Conservation (phyloP, 1,140 invertebrate species). For the Scaptomyza graminum region DNA sequence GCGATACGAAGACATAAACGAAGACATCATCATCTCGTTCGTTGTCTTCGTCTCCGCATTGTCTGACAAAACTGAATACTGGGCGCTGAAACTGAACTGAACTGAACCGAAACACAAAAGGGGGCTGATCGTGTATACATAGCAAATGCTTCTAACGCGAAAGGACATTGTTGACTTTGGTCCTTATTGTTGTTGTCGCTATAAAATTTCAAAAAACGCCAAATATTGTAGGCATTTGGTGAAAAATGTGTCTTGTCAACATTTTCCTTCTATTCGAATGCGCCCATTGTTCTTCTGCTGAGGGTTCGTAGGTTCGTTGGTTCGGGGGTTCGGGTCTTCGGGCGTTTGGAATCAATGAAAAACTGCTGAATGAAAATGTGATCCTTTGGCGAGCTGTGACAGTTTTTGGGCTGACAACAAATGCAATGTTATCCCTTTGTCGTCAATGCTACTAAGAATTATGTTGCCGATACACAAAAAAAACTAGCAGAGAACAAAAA, state of each 20-base stretch:
- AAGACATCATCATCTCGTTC: slow-evolving; percentile 25
- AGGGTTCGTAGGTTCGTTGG: slow-evolving; percentile 6
- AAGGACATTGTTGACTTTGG: slow-evolving; percentile 52
- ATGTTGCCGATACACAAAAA: slow-evolving; percentile 36
- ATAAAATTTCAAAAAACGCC: slow-evolving; percentile 51
- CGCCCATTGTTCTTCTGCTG: slow-evolving; percentile 34
- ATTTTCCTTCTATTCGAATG: slow-evolving; percentile 51
- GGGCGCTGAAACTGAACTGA: slow-evolving; percentile 38
- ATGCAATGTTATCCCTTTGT: slow-evolving; percentile 61
- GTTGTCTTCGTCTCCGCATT: slow-evolving; percentile 40
- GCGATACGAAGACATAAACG: slow-evolving; percentile 3
- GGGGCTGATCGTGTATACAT: slow-evolving; percentile 63
- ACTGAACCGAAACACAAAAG: too few species aligned
- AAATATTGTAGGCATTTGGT: slow-evolving; percentile 56
- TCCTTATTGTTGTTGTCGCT: slow-evolving; percentile 29
- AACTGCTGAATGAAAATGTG: slow-evolving; percentile 55
- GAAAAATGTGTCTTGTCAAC: slow-evolving; percentile 59
- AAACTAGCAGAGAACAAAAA: slow-evolving; percentile 7
- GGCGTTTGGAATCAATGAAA: slow-evolving; percentile 37
- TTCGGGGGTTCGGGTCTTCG: not conserved
- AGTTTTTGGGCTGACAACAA: slow-evolving; percentile 59
- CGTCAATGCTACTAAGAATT: slow-evolving; percentile 54
- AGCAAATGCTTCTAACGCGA: slow-evolving; percentile 29
- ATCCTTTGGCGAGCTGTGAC: slow-evolving; percentile 55
- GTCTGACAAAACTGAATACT: slow-evolving; percentile 36